Conservation (phyloP, 2,113 vertebrate genomes). For the Ranitomeya imitator region DNA sequence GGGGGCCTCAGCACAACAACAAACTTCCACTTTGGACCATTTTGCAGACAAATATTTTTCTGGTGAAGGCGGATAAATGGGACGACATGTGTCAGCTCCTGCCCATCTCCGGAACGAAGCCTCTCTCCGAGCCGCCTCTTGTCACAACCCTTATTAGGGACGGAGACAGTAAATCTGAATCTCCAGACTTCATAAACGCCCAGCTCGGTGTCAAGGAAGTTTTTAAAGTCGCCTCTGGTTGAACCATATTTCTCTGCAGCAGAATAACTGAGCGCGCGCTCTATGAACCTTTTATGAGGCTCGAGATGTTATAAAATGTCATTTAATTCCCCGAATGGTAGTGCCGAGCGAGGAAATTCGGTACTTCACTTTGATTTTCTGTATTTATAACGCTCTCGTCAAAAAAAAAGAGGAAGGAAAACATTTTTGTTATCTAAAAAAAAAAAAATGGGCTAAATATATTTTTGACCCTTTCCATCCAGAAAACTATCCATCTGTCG, state of each 20-base stretch:
- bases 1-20: neutral
- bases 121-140: constrained; percentile 28
- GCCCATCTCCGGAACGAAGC: neutral
- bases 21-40: neutral
- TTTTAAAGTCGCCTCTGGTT: constrained; percentile 39
- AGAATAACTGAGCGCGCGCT: constrained; percentile 30
- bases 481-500: constrained; percentile 55
- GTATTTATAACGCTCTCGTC: constrained; percentile 13
- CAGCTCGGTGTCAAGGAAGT: constrained; percentile 25
- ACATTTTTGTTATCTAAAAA: neutral
- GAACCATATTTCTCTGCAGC: constrained; percentile 29
- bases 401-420: constrained; percentile 27
- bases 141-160: constrained; percentile 40
- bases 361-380: constrained; percentile 1
- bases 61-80: constrained; percentile 5
- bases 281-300: constrained; percentile 51
- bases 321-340: constrained; percentile 45
- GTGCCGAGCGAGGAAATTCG: constrained; percentile 9
- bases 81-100: constrained; percentile 1
- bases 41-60: constrained; percentile 47
- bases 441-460: constrained; percentile 40
- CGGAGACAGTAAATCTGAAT: constrained; percentile 34
- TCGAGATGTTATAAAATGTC: constrained; percentile 50
- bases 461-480: constrained; percentile 43
- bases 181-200: constrained; percentile 31